These are phyloP conservation scores for Pinna nobilis DNA, from an alignment of 1,140 invertebrate species.

Conservation along the genomic window DNA sequence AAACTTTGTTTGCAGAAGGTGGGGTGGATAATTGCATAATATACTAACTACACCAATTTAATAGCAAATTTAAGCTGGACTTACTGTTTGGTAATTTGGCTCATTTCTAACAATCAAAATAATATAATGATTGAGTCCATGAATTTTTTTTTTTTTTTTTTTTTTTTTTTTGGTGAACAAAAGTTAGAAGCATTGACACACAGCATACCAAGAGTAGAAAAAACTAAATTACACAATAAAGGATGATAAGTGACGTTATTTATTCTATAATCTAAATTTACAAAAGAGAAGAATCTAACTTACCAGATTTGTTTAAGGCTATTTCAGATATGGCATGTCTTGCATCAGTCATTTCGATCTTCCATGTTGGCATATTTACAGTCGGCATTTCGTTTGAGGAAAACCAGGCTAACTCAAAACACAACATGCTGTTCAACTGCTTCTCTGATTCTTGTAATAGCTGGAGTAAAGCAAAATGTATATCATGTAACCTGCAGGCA, in stretches of 20 bases:
- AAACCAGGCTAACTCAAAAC: slow-evolving; percentile 42
- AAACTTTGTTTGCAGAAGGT: no score
- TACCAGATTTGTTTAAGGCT: slow-evolving; percentile 13
- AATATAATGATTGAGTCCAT: neutral
- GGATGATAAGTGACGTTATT: neutral
- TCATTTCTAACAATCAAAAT: no score
- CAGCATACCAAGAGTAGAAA: neutral
- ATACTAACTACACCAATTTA: no score
- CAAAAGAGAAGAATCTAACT: neutral
- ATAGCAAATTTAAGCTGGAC: no score
- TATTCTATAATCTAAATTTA: no score
- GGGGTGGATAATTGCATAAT: no score
- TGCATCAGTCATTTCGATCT: slow-evolving; percentile 19
- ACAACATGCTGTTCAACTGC: slow-evolving; percentile 41
- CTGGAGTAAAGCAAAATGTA: slow-evolving; percentile 6
- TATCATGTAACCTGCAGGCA: neutral
- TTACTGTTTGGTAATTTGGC: no score
- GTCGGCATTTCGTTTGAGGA: slow-evolving; percentile 22
- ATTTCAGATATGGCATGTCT: slow-evolving; percentile 22
- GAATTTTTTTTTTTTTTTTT: neutral
- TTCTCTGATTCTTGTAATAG: slow-evolving; percentile 43
- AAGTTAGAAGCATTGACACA: neutral
- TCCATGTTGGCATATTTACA: slow-evolving; percentile 40
- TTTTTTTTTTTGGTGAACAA: no score
- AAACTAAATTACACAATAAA: neutral